Evolutionary conservation across 2,113 vertebrate genomes (phyloP).

Genomic region (Strix aluco): DNA sequence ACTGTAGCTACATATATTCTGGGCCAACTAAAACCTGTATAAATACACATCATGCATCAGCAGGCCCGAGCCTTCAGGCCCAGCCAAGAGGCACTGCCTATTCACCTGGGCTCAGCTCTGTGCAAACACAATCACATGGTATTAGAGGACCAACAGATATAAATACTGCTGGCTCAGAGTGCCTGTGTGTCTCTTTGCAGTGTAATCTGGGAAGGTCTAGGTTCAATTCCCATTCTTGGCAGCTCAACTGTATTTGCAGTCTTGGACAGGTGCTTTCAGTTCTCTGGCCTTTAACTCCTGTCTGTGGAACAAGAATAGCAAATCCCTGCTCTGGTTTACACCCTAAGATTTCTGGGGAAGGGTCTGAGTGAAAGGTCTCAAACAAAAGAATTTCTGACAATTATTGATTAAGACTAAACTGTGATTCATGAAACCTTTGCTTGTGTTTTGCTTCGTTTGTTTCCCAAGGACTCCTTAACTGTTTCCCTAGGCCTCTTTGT

Average conservation of each 20-base stretch:
- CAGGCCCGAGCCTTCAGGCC: neutral
- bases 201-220: neutral
- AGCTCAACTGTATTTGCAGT: neutral
- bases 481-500: too few species aligned
- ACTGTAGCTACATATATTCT: rapidly evolving
- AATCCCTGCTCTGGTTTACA: neutral
- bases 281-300: neutral
- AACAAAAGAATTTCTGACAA: too few species aligned
- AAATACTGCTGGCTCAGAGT: neutral
- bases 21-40: neutral
- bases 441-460: too few species aligned
- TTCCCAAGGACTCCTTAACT: too few species aligned
- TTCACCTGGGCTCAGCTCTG: neutral
- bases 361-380: neutral
- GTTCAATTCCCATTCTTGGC: neutral
- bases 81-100: neutral
- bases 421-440: too few species aligned
- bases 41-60: neutral
- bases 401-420: too few species aligned
- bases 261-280: neutral
- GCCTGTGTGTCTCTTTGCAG: rapidly evolving
- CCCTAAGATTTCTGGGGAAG: rapidly evolving
- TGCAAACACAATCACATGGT: neutral
- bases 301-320: neutral
- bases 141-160: neutral